A percentile compares a stretch with the other conserved stretches of the same genome.
phyloP scores from a whole-genome alignment of 1,140 invertebrate genomes.

The Metopolophium dirhodum region DNA sequence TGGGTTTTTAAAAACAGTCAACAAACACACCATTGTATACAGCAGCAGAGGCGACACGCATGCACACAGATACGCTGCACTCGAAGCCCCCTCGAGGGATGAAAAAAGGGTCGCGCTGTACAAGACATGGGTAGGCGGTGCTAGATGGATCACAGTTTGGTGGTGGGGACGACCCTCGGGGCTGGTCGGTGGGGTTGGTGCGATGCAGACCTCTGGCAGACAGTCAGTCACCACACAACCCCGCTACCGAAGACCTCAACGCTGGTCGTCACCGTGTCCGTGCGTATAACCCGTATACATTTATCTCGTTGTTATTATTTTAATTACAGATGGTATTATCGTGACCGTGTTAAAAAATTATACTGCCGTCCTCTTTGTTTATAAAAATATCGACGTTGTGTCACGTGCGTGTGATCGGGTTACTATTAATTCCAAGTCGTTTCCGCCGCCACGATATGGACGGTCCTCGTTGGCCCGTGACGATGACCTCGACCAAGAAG shows the following conservation, averaged over 20 bases:
- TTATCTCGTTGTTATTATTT: neutral
- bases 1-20: slow-evolving; percentile 53
- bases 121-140: slow-evolving; percentile 24
- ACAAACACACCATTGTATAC: slow-evolving; percentile 13
- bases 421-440: neutral
- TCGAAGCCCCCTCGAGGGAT: neutral
- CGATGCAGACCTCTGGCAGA: neutral
- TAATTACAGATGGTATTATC: neutral
- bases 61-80: neutral
- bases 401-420: neutral
- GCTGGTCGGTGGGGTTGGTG: neutral
- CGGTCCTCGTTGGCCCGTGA: neutral
- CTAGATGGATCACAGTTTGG: neutral
- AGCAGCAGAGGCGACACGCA: neutral
- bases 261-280: neutral
- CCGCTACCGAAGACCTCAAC: slow-evolving; percentile 31
- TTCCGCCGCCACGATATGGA: neutral
- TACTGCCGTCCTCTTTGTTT: neutral
- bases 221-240: neutral
- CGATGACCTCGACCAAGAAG: slow-evolving; percentile 14
- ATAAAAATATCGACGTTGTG: neutral
- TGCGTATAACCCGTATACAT: neutral
- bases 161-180: slow-evolving; percentile 15
- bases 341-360: neutral
- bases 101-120: neutral